phyloP scores from a whole-genome alignment of 2,113 vertebrate genomes.

The Scatophagus argus region DNA sequence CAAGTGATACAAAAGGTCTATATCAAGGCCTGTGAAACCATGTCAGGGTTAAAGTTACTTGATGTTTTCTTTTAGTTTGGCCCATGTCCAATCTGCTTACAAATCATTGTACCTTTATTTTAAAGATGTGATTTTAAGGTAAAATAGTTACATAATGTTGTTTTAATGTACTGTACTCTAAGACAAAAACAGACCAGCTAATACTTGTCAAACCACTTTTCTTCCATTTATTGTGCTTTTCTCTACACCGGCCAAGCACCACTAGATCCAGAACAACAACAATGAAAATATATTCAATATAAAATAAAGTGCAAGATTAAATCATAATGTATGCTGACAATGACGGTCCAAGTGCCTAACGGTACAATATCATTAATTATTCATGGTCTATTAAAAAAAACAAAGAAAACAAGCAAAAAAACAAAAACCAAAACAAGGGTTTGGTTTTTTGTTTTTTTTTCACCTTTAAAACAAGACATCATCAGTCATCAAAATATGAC shows the following conservation, averaged over 20 bases:
- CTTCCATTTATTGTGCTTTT: conserved; percentile 4
- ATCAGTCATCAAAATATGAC: neutral
- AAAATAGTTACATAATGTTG: too few relatives aligned
- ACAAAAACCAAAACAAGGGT: neutral
- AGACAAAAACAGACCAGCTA: neutral
- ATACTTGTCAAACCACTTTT: conserved; percentile 3
- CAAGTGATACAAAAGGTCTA: too few relatives aligned
- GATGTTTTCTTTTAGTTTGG: too few relatives aligned
- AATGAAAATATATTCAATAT: neutral
- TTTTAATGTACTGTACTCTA: too few relatives aligned
- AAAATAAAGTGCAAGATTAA: conserved; percentile 12
- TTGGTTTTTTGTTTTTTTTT: too few relatives aligned
- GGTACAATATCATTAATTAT: conserved; percentile 3
- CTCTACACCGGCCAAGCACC: neutral
- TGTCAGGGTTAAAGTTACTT: too few relatives aligned
- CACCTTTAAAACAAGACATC: too few relatives aligned
- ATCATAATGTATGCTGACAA: neutral
- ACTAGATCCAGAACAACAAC: conserved; percentile 1
- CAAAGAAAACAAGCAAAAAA: neutral
- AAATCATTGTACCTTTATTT: too few relatives aligned
- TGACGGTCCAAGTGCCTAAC: conserved; percentile 12
- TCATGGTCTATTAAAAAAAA: neutral
- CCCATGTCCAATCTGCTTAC: too few relatives aligned
- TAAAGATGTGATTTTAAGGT: too few relatives aligned
- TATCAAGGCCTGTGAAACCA: too few relatives aligned